These are phyloP conservation scores for Hesperophylax magnus DNA, from an alignment of 1,140 invertebrate species.

Conservation along the genomic window DNA sequence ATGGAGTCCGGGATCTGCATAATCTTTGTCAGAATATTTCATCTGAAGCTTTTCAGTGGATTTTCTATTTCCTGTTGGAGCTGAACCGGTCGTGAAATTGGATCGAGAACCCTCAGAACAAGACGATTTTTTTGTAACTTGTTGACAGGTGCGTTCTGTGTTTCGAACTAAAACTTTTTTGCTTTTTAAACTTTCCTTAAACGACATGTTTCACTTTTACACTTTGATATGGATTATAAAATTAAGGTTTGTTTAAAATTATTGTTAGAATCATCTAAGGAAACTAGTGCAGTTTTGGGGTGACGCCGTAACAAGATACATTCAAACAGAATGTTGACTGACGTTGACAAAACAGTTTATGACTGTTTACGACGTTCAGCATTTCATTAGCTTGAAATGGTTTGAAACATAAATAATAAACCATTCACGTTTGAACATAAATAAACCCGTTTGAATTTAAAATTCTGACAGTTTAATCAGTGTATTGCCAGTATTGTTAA, in stretches of 20 bases:
- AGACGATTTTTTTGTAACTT: neutral
- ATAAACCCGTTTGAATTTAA: no score
- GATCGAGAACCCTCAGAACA: neutral
- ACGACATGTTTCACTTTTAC: neutral
- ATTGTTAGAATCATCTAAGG: no score
- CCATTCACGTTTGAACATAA: no score
- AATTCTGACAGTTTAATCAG: neutral
- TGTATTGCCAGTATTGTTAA: neutral
- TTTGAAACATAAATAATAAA: no score
- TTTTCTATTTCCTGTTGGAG: neutral
- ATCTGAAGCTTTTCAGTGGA: neutral
- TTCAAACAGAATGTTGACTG: no score
- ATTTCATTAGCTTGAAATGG: no score
- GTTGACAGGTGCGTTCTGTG: neutral
- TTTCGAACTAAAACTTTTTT: constrained; percentile 20
- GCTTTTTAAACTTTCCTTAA: neutral
- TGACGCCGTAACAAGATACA: no score
- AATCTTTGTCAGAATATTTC: constrained; percentile 1
- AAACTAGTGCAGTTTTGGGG: no score
- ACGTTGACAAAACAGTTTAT: no score
- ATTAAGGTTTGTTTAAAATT: no score
- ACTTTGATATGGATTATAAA: neutral
- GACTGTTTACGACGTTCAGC: no score
- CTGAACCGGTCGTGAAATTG: neutral
- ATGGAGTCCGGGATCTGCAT: constrained; percentile 27